A percentile compares a stretch with the other conserved stretches of the same genome.
Conservation (phyloP, 2,113 vertebrate genomes). For the Tachycineta bicolor region DNA sequence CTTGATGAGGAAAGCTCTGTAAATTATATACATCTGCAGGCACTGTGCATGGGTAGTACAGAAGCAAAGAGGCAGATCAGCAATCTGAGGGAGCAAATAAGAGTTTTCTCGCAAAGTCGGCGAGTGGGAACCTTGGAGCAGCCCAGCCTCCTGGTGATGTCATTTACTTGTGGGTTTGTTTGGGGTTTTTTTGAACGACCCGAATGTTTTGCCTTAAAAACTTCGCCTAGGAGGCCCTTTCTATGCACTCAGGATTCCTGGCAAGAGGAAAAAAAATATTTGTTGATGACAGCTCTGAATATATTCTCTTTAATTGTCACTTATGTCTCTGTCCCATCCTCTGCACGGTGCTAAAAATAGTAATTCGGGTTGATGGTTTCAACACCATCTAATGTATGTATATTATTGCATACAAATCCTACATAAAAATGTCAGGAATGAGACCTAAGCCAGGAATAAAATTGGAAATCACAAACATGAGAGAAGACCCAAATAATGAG, state of each 20-base stretch:
- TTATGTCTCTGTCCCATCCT: slow-evolving; percentile 50
- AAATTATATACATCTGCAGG: slow-evolving; percentile 58
- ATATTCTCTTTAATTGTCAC: slow-evolving; percentile 64
- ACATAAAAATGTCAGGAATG: slow-evolving; percentile 40
- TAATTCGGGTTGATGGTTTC: slow-evolving; percentile 32
- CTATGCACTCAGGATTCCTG: slow-evolving; percentile 17
- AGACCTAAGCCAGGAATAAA: slow-evolving; percentile 39
- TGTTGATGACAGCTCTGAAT: slow-evolving; percentile 50
- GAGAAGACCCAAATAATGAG: slow-evolving; percentile 51
- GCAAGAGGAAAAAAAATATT: slow-evolving; percentile 47
- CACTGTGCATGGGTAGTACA: neutral
- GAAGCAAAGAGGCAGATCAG: neutral
- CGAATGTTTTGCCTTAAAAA: slow-evolving; percentile 5
- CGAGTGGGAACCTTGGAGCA: neutral
- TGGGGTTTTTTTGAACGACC: neutral
- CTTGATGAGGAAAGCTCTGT: slow-evolving; percentile 71
- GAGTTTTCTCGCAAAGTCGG: neutral
- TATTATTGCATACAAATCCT: slow-evolving; percentile 11
- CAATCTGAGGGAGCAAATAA: neutral
- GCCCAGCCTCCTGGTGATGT: slow-evolving; percentile 7
- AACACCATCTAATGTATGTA: slow-evolving; percentile 41
- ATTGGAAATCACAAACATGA: slow-evolving; percentile 42
- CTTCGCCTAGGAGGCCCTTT: slow-evolving; percentile 28
- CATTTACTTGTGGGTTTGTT: neutral
- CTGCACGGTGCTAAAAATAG: slow-evolving; percentile 52